These are phyloP conservation scores for Coregonus suidteri DNA, from an alignment of 2,797 vertebrate genomes.

Conservation along the genomic window DNA sequence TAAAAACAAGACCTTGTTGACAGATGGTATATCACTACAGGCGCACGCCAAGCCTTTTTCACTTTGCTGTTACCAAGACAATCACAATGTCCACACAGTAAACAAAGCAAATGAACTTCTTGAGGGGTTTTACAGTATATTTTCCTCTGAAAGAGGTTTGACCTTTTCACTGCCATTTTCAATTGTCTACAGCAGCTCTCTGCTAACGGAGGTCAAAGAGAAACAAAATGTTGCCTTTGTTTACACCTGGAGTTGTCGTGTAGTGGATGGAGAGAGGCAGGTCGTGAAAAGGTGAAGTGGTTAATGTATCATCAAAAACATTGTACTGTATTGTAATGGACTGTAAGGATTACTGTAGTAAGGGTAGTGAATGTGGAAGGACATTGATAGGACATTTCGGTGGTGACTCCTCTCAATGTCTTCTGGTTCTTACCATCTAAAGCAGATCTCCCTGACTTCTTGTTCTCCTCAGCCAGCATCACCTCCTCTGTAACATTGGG, in stretches of 20 bases:
- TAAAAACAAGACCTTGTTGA: background rate
- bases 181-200: background rate
- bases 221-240: background rate
- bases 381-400: background rate
- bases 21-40: background rate
- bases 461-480: conserved; percentile 99
- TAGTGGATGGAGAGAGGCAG: background rate
- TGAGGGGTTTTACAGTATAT: background rate
- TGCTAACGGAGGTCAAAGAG: background rate
- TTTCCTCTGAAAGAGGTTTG: background rate
- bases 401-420: background rate
- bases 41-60: background rate
- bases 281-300: background rate
- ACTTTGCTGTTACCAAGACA: conserved; percentile 32
- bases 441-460: conserved; percentile 94
- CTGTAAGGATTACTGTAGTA: background rate
- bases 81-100: conserved; percentile 12
- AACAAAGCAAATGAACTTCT: background rate
- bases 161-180: background rate
- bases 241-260: background rate
- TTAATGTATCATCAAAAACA: background rate
- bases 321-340: background rate
- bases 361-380: background rate
- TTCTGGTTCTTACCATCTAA: conserved; percentile 87
- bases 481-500: conserved; percentile 88